Percentiles rank a stretch among this genome's conserved stretches.
These are phyloP conservation scores for Tragelaphus scriptus DNA, from an alignment of 2,113 vertebrate species.

Conservation along the genomic window DNA sequence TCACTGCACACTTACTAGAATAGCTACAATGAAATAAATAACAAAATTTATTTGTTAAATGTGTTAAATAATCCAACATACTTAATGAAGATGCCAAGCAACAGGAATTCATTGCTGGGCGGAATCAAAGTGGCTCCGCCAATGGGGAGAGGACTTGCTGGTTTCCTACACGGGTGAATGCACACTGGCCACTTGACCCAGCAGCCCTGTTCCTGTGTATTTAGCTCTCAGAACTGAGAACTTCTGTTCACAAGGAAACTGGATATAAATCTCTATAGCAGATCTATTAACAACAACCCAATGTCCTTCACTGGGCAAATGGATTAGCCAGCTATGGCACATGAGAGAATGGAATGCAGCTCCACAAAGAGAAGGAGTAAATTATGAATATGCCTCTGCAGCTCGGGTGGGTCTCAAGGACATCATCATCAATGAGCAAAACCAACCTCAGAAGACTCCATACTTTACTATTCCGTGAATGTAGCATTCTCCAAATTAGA, in stretches of 20 bases:
- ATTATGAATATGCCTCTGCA: neutral
- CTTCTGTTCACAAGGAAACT: neutral
- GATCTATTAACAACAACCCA: neutral
- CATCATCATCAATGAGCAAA: neutral
- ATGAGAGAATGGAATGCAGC: neutral
- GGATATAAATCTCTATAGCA: neutral
- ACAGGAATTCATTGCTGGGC: neutral
- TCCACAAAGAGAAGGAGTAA: neutral
- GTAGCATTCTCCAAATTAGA: neutral
- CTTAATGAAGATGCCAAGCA: neutral
- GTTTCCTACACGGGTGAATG: neutral
- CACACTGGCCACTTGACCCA: neutral
- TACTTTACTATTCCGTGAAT: neutral
- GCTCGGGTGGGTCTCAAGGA: neutral
- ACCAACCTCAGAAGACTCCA: accelerated
- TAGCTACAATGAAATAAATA: neutral
- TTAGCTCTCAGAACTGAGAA: neutral
- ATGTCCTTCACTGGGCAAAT: neutral
- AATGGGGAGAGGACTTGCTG: neutral
- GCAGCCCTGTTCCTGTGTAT: neutral
- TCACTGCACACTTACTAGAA: neutral
- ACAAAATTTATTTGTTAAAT: neutral
- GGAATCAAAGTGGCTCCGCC: neutral
- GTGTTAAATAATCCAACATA: neutral
- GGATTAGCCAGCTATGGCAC: neutral